These are phyloP conservation scores for Altica lythri DNA, from an alignment of 2,888 invertebrate genomes.

Conservation along the genomic window DNA sequence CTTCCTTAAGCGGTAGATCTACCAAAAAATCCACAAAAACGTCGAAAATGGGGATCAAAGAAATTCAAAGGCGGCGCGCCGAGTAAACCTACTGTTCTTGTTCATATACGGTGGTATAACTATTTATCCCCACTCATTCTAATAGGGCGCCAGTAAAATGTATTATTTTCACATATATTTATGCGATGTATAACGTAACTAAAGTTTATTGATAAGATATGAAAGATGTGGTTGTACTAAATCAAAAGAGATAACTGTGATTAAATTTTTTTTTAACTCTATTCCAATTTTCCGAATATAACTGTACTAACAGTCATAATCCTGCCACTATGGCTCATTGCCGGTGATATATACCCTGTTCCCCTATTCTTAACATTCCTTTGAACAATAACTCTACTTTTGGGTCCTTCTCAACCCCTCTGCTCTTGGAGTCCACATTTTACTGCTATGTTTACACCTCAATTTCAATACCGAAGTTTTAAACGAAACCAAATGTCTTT, in stretches of 20 bases:
- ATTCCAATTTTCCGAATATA: slow-evolving; percentile 10
- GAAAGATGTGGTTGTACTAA: not conserved
- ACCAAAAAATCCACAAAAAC: no score
- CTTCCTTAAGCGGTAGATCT: no score
- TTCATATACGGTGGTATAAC: no score
- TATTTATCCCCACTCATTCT: no score
- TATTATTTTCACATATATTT: not conserved
- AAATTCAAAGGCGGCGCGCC: no score
- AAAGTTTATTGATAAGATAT: not conserved
- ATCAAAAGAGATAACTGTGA: not conserved
- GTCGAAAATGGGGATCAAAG: no score
- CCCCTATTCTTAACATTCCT: slow-evolving; percentile 50
- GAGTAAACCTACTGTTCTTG: no score
- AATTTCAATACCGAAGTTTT: not conserved
- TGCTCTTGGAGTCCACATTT: slow-evolving; percentile 15
- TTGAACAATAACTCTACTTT: slow-evolving; percentile 37
- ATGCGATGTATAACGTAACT: not conserved
- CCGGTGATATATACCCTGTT: slow-evolving; percentile 49
- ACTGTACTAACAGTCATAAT: slow-evolving; percentile 35
- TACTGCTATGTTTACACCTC: slow-evolving; percentile 5
- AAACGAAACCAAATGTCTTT: not conserved
- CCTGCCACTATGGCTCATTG: slow-evolving; percentile 42
- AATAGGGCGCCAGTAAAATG: not conserved
- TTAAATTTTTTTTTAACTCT: not conserved
- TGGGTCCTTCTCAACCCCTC: slow-evolving; percentile 27